phyloP scores from a whole-genome alignment of 2,888 invertebrate species.

The Neoitamus cyanurus region DNA sequence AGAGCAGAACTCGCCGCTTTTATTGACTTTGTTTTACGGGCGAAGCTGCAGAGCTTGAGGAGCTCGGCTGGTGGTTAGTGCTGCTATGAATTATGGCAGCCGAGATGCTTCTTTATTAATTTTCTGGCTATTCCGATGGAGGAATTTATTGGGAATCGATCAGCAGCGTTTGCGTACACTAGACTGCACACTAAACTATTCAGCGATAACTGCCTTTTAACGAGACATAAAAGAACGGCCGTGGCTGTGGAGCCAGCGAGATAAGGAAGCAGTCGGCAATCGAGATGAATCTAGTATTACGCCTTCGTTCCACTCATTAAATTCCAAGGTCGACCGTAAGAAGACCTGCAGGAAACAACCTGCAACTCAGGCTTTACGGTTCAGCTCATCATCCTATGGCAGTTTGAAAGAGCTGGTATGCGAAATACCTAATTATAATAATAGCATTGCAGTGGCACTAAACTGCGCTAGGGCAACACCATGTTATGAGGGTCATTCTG shows the following conservation, averaged over 20 bases:
- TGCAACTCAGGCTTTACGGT: neutral
- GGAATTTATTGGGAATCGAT: neutral
- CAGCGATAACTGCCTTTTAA: neutral
- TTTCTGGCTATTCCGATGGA: neutral
- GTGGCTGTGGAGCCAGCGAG: neutral
- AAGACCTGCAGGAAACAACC: neutral
- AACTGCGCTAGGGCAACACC: too few species aligned
- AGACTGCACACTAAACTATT: neutral
- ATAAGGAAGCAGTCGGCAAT: neutral
- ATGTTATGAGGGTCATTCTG: too few species aligned
- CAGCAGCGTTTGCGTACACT: neutral
- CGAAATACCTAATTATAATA: too few species aligned
- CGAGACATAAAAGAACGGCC: neutral
- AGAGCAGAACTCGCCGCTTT: neutral
- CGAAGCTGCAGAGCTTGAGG: neutral
- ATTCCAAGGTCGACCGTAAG: neutral
- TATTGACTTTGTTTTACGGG: conserved; percentile 4
- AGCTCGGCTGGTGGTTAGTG: neutral
- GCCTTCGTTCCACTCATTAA: neutral
- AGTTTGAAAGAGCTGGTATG: neutral
- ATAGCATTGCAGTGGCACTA: too few species aligned
- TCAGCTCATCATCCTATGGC: neutral
- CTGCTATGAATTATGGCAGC: neutral
- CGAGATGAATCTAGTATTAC: neutral
- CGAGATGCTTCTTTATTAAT: neutral